These are phyloP conservation scores for Plagodis pulveraria DNA, from an alignment of 2,888 invertebrate species.

Conservation along the genomic window DNA sequence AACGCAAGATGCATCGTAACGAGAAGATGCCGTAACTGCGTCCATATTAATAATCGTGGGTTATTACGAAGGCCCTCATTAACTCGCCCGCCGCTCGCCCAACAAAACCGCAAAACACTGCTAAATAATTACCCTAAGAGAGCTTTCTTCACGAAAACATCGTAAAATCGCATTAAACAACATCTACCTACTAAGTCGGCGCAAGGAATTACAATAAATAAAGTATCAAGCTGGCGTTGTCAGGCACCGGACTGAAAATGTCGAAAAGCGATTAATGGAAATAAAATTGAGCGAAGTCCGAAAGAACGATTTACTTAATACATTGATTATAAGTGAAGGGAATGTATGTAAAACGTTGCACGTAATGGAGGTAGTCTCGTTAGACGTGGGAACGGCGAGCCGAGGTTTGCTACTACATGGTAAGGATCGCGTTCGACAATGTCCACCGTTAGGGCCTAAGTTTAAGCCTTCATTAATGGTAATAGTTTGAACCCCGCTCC, in stretches of 20 bases:
- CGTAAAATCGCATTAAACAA: conserved; percentile 72
- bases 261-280: conserved; percentile 78
- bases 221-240: conserved; percentile 73
- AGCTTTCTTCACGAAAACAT: conserved; percentile 80
- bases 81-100: conserved; percentile 68
- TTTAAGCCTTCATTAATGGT: conserved; percentile 77
- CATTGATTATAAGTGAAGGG: conserved; percentile 78
- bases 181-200: conserved; percentile 75
- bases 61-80: conserved; percentile 79
- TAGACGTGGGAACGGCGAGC: conserved; percentile 78
- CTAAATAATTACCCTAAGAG: conserved; percentile 78
- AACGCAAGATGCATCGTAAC: conserved; percentile 55
- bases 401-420: conserved; percentile 64
- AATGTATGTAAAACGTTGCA: conserved; percentile 77
- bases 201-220: conserved; percentile 77
- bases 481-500: conserved; percentile 71
- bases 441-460: conserved; percentile 77
- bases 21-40: conserved; percentile 67
- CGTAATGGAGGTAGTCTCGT: conserved; percentile 81
- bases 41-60: conserved; percentile 78
- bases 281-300: conserved; percentile 74
- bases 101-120: conserved; percentile 80
- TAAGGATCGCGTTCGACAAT: conserved; percentile 70
- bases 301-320: conserved; percentile 79
- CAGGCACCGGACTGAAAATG: conserved; percentile 68